Evolutionary conservation across 2,113 vertebrate genomes (phyloP).

Genomic region (Thamnophis sirtalis): DNA sequence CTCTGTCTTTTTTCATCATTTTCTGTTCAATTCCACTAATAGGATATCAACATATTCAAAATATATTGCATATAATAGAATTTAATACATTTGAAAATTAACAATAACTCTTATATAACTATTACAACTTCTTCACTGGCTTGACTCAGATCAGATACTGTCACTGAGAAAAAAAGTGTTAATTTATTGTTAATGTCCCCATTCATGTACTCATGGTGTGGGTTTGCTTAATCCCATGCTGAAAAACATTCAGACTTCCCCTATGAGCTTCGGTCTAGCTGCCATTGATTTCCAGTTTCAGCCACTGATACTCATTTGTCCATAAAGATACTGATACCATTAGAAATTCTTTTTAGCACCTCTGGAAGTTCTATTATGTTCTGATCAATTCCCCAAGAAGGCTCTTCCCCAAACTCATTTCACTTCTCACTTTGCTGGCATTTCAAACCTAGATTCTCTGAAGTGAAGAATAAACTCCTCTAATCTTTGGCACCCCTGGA

Average conservation of each 20-base stretch:
- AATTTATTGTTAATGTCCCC: neutral
- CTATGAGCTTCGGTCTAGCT: neutral
- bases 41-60: neutral
- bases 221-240: neutral
- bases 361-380: neutral
- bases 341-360: neutral
- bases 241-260: neutral
- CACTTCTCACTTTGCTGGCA: neutral
- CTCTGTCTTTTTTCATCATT: neutral
- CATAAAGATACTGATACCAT: neutral
- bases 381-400: neutral
- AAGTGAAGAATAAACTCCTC: neutral
- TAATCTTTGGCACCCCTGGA: neutral
- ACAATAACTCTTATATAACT: neutral
- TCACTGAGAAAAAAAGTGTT: neutral
- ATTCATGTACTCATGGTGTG: neutral
- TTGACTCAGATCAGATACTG: neutral
- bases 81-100: neutral
- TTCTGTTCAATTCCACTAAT: neutral
- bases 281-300: neutral
- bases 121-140: neutral
- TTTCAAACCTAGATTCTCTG: slow-evolving; percentile 1
- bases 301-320: neutral
- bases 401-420: neutral
- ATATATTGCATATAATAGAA: neutral